phyloP scores from a whole-genome alignment of 2,888 invertebrate genomes.

The Ecdyonurus torrentis region DNA sequence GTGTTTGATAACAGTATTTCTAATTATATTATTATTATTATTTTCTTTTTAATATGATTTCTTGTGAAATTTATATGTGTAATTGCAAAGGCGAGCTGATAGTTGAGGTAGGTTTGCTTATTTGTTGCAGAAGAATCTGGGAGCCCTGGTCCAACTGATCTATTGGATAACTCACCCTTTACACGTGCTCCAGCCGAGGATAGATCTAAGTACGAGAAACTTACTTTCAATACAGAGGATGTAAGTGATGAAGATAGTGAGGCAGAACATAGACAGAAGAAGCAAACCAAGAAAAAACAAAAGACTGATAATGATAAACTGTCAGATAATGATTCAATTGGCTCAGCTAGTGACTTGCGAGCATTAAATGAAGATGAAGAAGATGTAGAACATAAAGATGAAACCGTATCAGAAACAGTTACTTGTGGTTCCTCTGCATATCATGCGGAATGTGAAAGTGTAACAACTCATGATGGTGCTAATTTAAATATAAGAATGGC shows the following conservation, averaged over 20 bases:
- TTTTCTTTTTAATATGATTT: too few species aligned
- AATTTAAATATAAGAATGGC: constrained; percentile 8
- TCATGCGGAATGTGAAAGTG: constrained; percentile 54
- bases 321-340: constrained; percentile 46
- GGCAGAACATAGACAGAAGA: constrained; percentile 18
- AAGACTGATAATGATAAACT: constrained; percentile 1
- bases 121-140: constrained; percentile 27
- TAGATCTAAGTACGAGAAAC: constrained; percentile 59
- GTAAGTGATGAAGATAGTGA: constrained; percentile 33
- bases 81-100: too few species aligned
- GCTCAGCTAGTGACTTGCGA: constrained; percentile 51
- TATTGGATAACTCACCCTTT: constrained; percentile 31
- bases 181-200: constrained; percentile 47
- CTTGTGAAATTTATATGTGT: too few species aligned
- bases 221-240: constrained; percentile 40
- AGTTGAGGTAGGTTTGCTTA: too few species aligned
- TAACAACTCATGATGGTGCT: constrained; percentile 22
- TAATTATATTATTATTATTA: too few species aligned
- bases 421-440: constrained; percentile 41
- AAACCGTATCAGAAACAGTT: constrained; percentile 17
- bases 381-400: constrained; percentile 26
- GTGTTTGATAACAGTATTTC: too few species aligned
- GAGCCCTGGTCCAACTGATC: constrained; percentile 23
- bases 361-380: constrained; percentile 32
- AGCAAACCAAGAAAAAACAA: background rate